Evolutionary conservation across 2,113 vertebrate species (phyloP).

Genomic region (Hemiprocne comata): DNA sequence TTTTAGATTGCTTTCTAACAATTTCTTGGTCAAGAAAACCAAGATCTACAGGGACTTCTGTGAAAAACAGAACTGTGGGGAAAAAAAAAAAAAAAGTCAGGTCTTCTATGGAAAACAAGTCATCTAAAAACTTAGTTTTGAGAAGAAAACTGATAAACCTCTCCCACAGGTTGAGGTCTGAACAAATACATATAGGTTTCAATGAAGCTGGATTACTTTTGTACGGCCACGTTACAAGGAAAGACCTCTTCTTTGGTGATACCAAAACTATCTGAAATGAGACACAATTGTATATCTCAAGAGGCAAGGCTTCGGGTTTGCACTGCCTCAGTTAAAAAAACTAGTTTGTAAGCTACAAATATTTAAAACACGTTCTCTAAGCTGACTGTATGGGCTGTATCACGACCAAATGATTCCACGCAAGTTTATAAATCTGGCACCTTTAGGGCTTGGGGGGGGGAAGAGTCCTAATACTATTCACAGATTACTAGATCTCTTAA

Average conservation of each 20-base stretch:
- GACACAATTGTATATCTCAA: neutral
- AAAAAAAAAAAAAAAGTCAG: neutral
- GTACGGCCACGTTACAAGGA: neutral
- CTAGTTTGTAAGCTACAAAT: slow-evolving; percentile 13
- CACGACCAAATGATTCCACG: slow-evolving; percentile 19
- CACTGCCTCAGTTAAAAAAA: neutral
- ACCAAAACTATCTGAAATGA: slow-evolving; percentile 15
- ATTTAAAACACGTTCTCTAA: neutral
- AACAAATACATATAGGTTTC: slow-evolving; percentile 29
- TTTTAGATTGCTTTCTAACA: neutral
- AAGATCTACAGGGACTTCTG: neutral
- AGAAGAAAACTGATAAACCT: slow-evolving; percentile 36
- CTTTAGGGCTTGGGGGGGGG: neutral
- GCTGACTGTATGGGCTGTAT: neutral
- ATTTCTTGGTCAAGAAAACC: neutral
- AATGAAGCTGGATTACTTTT: slow-evolving; percentile 25
- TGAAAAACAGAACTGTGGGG: neutral
- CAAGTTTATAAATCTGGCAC: slow-evolving; percentile 47
- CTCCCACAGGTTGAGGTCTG: neutral
- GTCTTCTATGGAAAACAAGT: neutral
- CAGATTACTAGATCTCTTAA: slow-evolving; percentile 15
- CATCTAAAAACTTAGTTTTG: slow-evolving; percentile 10
- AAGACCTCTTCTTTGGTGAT: neutral
- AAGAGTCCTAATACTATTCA: neutral
- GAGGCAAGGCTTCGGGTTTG: neutral